Percentiles rank a stretch among this genome's conserved stretches.
These are phyloP conservation scores for Macropodus opercularis DNA, from an alignment of 2,797 vertebrate species.

Conservation along the genomic window DNA sequence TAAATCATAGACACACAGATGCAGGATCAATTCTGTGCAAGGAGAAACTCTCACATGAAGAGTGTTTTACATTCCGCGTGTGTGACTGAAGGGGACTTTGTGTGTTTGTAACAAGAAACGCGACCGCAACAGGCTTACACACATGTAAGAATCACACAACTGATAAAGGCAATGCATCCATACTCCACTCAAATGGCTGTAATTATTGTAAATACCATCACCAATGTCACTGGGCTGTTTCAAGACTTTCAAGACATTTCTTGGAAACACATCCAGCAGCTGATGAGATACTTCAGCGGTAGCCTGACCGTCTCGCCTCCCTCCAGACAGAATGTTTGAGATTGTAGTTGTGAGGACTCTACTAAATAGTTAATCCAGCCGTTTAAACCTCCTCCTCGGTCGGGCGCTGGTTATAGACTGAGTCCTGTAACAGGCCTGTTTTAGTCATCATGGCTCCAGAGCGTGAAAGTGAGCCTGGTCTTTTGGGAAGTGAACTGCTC, in stretches of 20 bases:
- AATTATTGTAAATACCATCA: no score
- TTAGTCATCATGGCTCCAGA: conserved; percentile 71
- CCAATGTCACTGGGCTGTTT: neutral
- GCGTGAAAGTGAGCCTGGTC: conserved; percentile 78
- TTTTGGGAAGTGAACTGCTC: conserved; percentile 76
- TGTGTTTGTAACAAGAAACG: neutral
- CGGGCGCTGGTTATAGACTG: conserved; percentile 42
- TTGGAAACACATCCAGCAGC: neutral
- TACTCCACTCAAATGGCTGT: no score
- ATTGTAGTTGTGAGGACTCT: neutral
- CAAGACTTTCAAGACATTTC: neutral
- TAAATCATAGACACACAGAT: conserved; percentile 44
- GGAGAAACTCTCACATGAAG: conserved; percentile 27
- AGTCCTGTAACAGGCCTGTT: conserved; percentile 72
- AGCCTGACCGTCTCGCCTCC: neutral
- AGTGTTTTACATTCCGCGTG: conserved; percentile 29
- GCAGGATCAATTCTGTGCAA: conserved; percentile 39
- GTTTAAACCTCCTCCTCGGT: conserved; percentile 23
- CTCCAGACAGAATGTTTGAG: neutral
- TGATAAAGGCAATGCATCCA: neutral
- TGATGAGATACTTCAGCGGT: conserved; percentile 5
- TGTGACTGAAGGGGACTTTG: neutral
- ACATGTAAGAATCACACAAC: neutral
- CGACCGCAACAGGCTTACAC: neutral
- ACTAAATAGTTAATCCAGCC: conserved; percentile 43